Base-by-base conservation (phyloP, 2,888 invertebrate species). In the Chironomus riparius region DNA sequence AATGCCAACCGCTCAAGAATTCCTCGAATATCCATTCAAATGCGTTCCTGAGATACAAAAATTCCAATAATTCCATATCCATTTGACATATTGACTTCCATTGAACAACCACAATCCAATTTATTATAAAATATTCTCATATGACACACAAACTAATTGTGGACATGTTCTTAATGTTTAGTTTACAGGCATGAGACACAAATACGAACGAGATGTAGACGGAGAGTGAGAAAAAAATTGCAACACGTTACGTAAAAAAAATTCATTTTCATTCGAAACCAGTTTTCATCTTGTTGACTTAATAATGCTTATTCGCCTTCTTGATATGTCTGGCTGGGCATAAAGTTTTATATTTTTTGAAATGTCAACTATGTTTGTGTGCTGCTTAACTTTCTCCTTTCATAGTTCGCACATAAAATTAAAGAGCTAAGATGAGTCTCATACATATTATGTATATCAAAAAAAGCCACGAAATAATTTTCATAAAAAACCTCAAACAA, bases 251-350 rank as follows among this genome's bases (percentile, higher is more conserved):
- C 47, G 68, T 38, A 38, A 38, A 15, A 28, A 48, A 73, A 73
- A 47, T 62, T 73, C 65, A 73, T 74, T 74, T 74, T 74, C 68
- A 61, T 74, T 74, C 18, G 22, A 68, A 74, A 74, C 72, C 72
- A 73, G 72, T 73, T 73, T 62, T 38, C n/a, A 15, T n/a, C 38
- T 62, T 62, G 56, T 50, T 73, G 62, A 73, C 38, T 28, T 48
- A 47, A 48, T 47, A 18, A 28, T 10, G 38, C 6, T 68, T 24
- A 28, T 22, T 47, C 68, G 68, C 24, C 47, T 71, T 38, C 62
- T 73, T 24, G 65, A 65, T 65, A 13, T 24, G 65, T 65, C 65
- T 65, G 56, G 56, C 12, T n/a, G 13, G 24, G 65, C 3, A 56
- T 56, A 56, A 56, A 56, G 3, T 12, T 12, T 68, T 61, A 21